These are phyloP conservation scores for Penelope pileata DNA, from an alignment of 2,113 vertebrate species.

Conservation along the genomic window DNA sequence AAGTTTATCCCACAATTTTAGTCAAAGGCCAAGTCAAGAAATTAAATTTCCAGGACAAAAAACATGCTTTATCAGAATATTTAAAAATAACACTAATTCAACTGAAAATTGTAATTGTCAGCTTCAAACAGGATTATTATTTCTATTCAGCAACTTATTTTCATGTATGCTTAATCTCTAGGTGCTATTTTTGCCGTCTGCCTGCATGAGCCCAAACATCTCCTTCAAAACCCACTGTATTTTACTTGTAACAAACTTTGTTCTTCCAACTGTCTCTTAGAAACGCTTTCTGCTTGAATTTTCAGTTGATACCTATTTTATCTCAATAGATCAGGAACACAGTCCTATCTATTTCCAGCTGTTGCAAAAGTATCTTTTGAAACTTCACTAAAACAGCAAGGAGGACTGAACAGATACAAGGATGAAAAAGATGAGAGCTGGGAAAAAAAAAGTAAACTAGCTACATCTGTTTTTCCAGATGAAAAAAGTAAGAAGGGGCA, in stretches of 20 bases:
- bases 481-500: neutral
- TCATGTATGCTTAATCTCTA: neutral
- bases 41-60: neutral
- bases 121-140: neutral
- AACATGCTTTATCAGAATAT: neutral
- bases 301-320: neutral
- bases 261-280: neutral
- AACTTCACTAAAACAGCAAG: neutral
- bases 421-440: neutral
- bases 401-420: neutral
- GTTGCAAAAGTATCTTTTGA: neutral
- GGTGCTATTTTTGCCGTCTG: neutral
- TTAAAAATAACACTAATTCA: neutral
- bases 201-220: rapidly evolving
- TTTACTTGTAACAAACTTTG: neutral
- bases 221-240: neutral
- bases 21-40: neutral
- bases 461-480: neutral
- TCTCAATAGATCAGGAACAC: neutral
- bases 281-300: neutral
- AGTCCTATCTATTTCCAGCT: neutral
- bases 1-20: neutral
- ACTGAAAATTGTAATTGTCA: neutral
- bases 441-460: neutral
- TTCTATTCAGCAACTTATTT: neutral